Evolutionary conservation across 2,888 invertebrate species (phyloP).

Genomic region (Abrostola triplasia): DNA sequence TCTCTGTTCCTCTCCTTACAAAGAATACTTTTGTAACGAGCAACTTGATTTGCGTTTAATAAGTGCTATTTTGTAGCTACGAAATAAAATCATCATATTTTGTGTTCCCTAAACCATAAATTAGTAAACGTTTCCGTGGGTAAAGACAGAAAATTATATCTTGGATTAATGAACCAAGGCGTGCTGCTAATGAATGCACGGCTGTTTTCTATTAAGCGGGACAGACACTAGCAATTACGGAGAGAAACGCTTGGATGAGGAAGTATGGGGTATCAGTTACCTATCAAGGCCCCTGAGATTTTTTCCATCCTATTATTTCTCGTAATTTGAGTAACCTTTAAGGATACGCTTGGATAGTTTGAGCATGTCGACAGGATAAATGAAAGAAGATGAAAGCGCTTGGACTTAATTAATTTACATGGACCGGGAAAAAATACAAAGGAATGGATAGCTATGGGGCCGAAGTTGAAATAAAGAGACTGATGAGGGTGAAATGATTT

Average conservation of each 20-base stretch:
- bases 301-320: constrained; percentile 6
- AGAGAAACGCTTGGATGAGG: constrained; percentile 28
- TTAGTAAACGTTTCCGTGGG: constrained; percentile 1
- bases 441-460: no score
- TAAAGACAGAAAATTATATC: constrained; percentile 23
- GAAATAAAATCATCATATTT: no score
- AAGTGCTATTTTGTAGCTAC: no score
- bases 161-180: constrained; percentile 34
- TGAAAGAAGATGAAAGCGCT: background rate
- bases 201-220: constrained; percentile 46
- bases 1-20: no score
- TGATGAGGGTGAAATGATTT: no score
- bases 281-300: constrained; percentile 16
- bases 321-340: background rate
- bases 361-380: no score
- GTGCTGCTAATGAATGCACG: constrained; percentile 35
- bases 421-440: no score
- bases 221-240: constrained; percentile 47
- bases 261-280: constrained; percentile 24
- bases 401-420: background rate
- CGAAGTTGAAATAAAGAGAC: no score
- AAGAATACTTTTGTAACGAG: no score
- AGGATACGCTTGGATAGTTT: no score
- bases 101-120: background rate
- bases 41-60: no score